Evolutionary conservation across 2,888 invertebrate genomes (phyloP), one percentile per base, ranked within the genome.

Genomic region (Thysanoteuthis rhombus): DNA sequence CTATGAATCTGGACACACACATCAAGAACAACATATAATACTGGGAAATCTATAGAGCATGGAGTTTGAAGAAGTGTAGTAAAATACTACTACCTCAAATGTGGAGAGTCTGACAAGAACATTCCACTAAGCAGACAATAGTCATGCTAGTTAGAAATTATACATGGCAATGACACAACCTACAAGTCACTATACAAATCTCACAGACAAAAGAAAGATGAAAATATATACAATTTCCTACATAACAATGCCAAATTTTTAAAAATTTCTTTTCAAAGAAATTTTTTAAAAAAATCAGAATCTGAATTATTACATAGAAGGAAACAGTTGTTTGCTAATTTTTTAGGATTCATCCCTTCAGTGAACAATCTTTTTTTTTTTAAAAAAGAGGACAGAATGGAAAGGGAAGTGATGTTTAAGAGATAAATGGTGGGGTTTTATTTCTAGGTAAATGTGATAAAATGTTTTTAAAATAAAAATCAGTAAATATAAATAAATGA

Each of bases 201-300:
- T 93, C 93, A 93, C 93, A 93, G 93, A 93, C 93, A 45, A 38
- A 93, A 92, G 47, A 58, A 52, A 58, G 38, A 93, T 36, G 36
- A 93, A 58, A 47, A 22, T 47, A 47, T 47, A 47, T n/a, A 75
- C 75, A 75, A 75, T 75, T 75, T 36, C 75, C n/a, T 75, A 75
- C 75, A 75, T n/a, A 36, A 16, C 36, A 75, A 36, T 36, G 12
- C 75, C n/a, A 75, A 75, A n/a, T 75, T 12, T n/a, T 75, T n/a
- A n/a, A 92, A 92, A 40, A 47, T 45, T 38, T 19, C n/a, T 38
- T 10, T 45, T 52, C 4, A 92, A 45, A 90, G 0, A 90, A 38
- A 90, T 90, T 28, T 90, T 28, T 25, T 12, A 90, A 90, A 22
- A 38, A 28, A 36, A 75, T 75, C n/a, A n/a, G 10, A 75, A 75